Evolutionary conservation across 2,888 invertebrate species (phyloP), one percentile per base, ranked within the genome.

Genomic region (Glaucopsyche alexis): DNA sequence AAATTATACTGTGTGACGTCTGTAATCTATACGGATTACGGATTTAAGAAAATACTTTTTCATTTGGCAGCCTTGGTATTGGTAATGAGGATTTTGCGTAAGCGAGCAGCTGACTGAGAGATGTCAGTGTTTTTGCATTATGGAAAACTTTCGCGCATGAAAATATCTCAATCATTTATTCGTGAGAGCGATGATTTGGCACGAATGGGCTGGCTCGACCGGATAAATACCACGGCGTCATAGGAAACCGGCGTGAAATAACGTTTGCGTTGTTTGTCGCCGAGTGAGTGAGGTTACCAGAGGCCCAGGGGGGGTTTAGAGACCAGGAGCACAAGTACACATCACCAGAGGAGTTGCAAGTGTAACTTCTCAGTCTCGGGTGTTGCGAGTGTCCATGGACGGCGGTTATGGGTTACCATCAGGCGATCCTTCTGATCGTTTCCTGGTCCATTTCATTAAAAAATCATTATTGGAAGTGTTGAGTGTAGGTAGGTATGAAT

Each of bases 51-150:
- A 47, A 47, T 13, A 47, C 47, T 11, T 8, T 60, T 55, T 14
- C 29, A 60, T 60, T 1, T 60, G 29, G 60, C 55, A 55, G 55
- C 60, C 60, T 60, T 60, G 29, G 29, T 60, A 60, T 60, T 60
- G 29, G 29, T 60, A 60, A 38, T 60, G 29, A 38, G 29, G 13
- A 60, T 60, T 60, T 60, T 60, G 60, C 29, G 29, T 29, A 60
- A 60, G 60, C 60, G 29, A 60, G 29, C 60, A 60, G 29, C 60
- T 60, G 60, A 60, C 60, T 60, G 13, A 6, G 29, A 60, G 29
- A 60, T 13, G 29, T 29, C 29, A 60, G 29, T 11, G 9, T 55
- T 55, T 19, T 55, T 19, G 55, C 19, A 55, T 52, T 16, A 52
- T 7, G 42, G 13, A 47, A 29, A 60, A 60, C 60, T 60, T 60